Base-by-base conservation (phyloP, 2,888 invertebrate genomes). In the Dynastes maya region DNA sequence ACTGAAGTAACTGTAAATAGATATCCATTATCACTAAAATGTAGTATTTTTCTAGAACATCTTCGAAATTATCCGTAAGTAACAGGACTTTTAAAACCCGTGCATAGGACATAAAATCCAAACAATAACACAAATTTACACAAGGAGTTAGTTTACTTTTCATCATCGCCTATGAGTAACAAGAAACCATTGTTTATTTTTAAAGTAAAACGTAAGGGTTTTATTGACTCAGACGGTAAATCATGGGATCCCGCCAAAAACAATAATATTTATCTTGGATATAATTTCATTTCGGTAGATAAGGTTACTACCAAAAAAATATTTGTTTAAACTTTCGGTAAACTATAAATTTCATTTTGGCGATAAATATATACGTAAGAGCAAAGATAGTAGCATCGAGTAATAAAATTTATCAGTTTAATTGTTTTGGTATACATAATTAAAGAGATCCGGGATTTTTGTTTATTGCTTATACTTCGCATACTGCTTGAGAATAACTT, bases 141-240 rank as follows among this genome's bases (percentile, higher is more conserved):
- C 22, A 22, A 61, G 8, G 61, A 11, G n/a, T 16, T 6, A 27
- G 29, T 22, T 11, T 27, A 8, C 61, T 61, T 61, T 22, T 22
- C 22, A 61, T 61, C 61, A 22, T 61, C 6, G 11, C 27, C 2
- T 61, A 27, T 61, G 61, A 61, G 61, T 61, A 61, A 61, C 22
- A 27, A 22, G 61, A 61, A 55, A 13, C 55, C 22, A 16, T 55
- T 55, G 55, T 55, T 55, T 55, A 13, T 55, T 22, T n/a, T 55
- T n/a, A 16, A 55, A 16, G 6, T n/a, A n/a, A 55, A 11, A 61
- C 61, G 61, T 27, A 22, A 29, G 61, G 61, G 27, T 27, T 61
- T 61, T 61, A 61, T 61, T 61, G 61, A 61, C 29, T 61, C 22
- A 61, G 22, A 9, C 22, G 22, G 22, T 27, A 61, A 61, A 29